Evolutionary conservation across 2,888 invertebrate species (phyloP).

Genomic region (Celastrina argiolus): DNA sequence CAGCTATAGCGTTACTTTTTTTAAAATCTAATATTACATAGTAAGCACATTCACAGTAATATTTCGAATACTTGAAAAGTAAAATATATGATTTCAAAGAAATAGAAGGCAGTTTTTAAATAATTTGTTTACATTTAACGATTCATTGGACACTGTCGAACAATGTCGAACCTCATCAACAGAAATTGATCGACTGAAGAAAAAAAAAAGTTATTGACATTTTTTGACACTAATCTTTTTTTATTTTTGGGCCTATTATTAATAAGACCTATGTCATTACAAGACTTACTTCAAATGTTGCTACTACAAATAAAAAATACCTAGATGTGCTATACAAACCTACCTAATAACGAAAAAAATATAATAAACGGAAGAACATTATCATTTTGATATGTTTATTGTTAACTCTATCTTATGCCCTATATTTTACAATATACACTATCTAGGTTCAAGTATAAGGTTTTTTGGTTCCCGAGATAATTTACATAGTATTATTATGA

Average conservation of each 20-base stretch:
- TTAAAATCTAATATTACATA: constrained; percentile 2
- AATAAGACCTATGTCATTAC: too few species aligned
- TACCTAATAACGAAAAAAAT: too few species aligned
- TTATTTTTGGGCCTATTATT: neutral
- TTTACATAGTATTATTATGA: too few species aligned
- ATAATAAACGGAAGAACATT: too few species aligned
- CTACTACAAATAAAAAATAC: too few species aligned
- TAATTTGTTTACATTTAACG: neutral
- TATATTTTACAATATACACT: too few species aligned
- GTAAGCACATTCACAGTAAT: neutral
- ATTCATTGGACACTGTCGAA: neutral
- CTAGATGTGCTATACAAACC: too few species aligned
- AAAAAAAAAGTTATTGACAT: neutral
- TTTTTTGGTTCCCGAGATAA: too few species aligned
- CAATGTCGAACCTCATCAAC: neutral
- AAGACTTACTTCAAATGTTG: too few species aligned
- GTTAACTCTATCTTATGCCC: too few species aligned
- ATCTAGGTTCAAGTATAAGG: too few species aligned
- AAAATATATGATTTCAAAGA: neutral
- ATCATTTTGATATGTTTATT: too few species aligned
- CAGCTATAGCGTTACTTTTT: neutral
- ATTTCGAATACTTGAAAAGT: neutral
- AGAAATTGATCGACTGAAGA: constrained; percentile 4
- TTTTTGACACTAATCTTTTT: neutral
- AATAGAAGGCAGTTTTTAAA: neutral